Percentiles rank a stretch among this genome's conserved stretches.
phyloP scores from a whole-genome alignment of 1,140 invertebrate species.

The Eueides isabella region DNA sequence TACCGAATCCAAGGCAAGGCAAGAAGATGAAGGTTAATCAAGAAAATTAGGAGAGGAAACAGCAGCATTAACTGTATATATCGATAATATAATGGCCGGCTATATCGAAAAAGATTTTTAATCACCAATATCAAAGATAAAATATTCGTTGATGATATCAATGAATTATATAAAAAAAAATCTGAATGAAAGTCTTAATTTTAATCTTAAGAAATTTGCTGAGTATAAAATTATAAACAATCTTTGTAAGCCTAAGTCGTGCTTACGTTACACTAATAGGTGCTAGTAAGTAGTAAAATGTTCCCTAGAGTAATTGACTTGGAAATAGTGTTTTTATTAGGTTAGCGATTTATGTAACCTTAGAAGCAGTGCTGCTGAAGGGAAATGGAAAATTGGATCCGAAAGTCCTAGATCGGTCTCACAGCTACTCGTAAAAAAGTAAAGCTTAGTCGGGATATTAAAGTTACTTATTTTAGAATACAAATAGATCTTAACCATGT shows the following conservation, averaged over 20 bases:
- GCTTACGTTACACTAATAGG: conserved; percentile 77
- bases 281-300: conserved; percentile 83
- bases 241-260: conserved; percentile 74
- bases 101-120: conserved; percentile 20
- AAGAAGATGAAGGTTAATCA: conserved; percentile 15
- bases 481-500: conserved; percentile 67
- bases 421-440: conserved; percentile 72
- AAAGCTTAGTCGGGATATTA: conserved; percentile 75
- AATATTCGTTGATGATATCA: conserved; percentile 27
- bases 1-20: conserved; percentile 32
- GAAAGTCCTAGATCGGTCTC: conserved; percentile 56
- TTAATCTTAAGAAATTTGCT: conserved; percentile 73
- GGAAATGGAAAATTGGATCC: conserved; percentile 57
- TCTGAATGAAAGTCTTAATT: conserved; percentile 67
- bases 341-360: conserved; percentile 64
- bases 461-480: conserved; percentile 70
- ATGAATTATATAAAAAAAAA: conserved; percentile 35
- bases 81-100: conserved; percentile 13
- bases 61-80: conserved; percentile 40
- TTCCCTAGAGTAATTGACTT: conserved; percentile 88
- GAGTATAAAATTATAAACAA: conserved; percentile 82
- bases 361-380: conserved; percentile 72
- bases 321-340: conserved; percentile 82
- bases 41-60: conserved; percentile 35
- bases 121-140: conserved; percentile 36